Base-by-base conservation (phyloP, 1,140 invertebrate species). In the Sitobion miscanthi region DNA sequence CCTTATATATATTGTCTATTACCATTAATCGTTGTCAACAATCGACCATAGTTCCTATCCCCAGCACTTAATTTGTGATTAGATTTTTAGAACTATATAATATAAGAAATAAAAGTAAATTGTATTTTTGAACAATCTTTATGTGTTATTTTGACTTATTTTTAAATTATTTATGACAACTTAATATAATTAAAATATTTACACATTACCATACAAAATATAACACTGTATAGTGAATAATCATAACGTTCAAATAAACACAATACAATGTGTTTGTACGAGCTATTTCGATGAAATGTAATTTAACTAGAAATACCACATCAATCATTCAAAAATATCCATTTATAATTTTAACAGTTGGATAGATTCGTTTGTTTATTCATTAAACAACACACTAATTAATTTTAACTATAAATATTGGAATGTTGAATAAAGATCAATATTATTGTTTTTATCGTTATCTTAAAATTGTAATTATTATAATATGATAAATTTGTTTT, bases 371-470 rank as follows among this genome's bases (percentile, higher is more conserved):
- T 77, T 77, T 77, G n/a, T 77, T 77, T 77, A n/a, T n/a, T 77
- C n/a, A 77, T n/a, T 11, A n/a, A 17, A 69, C 62, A n/a, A 77
- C n/a, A n/a, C 14, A n/a, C n/a, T 77, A 77, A n/a, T 77, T 77
- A n/a, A 77, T 77, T n/a, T 77, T 20, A 77, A n/a, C 62, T 77
- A 77, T 77, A 77, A n/a, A 77, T 77, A 77, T 77, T 77, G 62
- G n/a, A 77, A 77, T 77, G 14, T 77, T n/a, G 30, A n/a, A 77
- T 77, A 77, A 77, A 77, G 14, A 77, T 20, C 30, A 77, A 77
- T 77, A 77, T 77, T 35, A n/a, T 2, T 77, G 62, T 77, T 77
- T 14, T 77, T 77, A 77, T 77, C 14, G n/a, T 77, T 77, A 77
- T 69, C 30, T 69, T 30, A 69, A 69, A 69, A 30, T 30, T 3